Evolutionary conservation across 1,140 invertebrate genomes (phyloP).

Genomic region (Laupala kohalensis): DNA sequence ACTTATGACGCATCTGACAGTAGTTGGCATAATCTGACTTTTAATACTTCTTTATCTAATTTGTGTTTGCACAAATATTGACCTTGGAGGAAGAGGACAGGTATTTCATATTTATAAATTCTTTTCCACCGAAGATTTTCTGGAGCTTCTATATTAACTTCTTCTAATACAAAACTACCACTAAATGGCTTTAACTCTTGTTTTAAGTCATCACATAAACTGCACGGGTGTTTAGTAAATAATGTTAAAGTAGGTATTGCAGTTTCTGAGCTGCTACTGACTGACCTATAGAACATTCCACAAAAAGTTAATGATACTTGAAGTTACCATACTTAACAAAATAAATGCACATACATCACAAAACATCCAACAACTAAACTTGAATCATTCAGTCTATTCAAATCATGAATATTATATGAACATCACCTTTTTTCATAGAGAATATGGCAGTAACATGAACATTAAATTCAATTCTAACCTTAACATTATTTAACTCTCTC

Average conservation of each 20-base stretch:
- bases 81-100: slow-evolving; percentile 72
- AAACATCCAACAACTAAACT: too few species aligned
- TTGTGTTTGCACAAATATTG: slow-evolving; percentile 73
- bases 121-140: slow-evolving; percentile 57
- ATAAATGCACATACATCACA: too few species aligned
- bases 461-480: not conserved
- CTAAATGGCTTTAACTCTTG: slow-evolving; percentile 46
- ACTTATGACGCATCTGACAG: too few species aligned
- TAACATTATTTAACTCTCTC: too few species aligned
- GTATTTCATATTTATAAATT: slow-evolving; percentile 74
- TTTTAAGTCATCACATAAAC: slow-evolving; percentile 67
- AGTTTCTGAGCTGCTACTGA: not conserved
- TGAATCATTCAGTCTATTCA: not conserved
- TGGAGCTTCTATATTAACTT: slow-evolving; percentile 59
- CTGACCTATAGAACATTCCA: not conserved
- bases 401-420: not conserved
- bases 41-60: slow-evolving; percentile 32
- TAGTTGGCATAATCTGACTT: not conserved
- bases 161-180: slow-evolving; percentile 45
- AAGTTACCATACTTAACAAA: not conserved
- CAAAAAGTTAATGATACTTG: not conserved
- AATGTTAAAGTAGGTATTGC: slow-evolving; percentile 47
- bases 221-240: slow-evolving; percentile 69
- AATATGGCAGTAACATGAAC: not conserved
- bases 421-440: not conserved